phyloP scores from a whole-genome alignment of 2,113 vertebrate species.

The Actinemys pallida region DNA sequence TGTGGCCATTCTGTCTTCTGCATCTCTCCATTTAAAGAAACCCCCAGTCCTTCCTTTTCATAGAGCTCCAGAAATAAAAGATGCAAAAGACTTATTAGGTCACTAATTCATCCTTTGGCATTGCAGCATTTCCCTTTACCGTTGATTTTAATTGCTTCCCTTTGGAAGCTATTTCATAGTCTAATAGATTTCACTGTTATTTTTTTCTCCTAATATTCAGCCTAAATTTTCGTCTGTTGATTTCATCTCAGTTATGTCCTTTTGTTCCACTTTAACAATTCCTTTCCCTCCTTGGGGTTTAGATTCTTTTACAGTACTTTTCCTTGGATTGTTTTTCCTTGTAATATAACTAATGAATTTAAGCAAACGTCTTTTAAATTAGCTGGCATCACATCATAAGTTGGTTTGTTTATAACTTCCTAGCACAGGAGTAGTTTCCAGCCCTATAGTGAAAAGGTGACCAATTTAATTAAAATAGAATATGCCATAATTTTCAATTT shows the following conservation, averaged over 20 bases:
- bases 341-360: background rate
- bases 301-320: background rate
- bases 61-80: background rate
- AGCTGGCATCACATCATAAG: background rate
- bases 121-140: background rate
- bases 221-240: background rate
- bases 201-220: background rate
- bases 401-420: background rate
- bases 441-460: background rate
- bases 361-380: background rate
- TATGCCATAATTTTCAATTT: background rate
- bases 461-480: background rate
- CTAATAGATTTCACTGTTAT: background rate
- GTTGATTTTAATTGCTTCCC: background rate
- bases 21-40: background rate
- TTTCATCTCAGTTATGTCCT: background rate
- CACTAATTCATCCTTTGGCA: background rate
- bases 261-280: background rate
- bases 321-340: background rate
- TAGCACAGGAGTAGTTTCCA: background rate
- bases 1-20: background rate
- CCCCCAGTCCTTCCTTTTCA: background rate
- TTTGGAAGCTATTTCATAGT: constrained; percentile 1
- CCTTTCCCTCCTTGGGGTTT: background rate
- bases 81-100: background rate